A percentile compares a stretch with the other conserved stretches of the same genome.
These are phyloP conservation scores for Hippocampus barbouri DNA, from an alignment of 2,113 vertebrate species.

Conservation along the genomic window DNA sequence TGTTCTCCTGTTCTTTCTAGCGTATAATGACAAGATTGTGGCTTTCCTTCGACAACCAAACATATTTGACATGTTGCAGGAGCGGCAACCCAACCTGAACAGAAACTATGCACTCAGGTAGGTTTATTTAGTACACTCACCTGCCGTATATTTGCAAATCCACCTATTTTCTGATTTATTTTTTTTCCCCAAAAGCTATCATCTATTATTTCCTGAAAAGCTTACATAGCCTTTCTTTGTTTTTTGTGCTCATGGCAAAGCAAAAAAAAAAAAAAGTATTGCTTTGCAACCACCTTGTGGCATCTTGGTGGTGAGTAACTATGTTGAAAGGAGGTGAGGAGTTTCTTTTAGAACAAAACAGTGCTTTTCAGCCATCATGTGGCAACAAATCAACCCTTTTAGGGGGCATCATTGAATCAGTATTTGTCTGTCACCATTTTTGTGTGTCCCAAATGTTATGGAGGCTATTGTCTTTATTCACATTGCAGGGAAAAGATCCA, in stretches of 20 bases:
- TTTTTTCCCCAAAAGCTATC: not conserved
- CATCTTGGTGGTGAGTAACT: too few species aligned
- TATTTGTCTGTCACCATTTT: not conserved
- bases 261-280: too few species aligned
- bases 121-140: not conserved
- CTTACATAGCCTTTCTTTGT: too few species aligned
- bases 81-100: constrained; percentile 89
- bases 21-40: constrained; percentile 98
- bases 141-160: not conserved
- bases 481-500: constrained; percentile 92
- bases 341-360: too few species aligned
- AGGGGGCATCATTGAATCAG: too few species aligned
- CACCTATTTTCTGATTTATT: not conserved
- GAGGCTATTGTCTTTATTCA: not conserved
- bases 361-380: too few species aligned
- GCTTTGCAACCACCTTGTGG: too few species aligned
- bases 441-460: not conserved
- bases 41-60: constrained; percentile 95
- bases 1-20: constrained; percentile 60
- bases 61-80: constrained; percentile 96
- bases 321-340: too few species aligned
- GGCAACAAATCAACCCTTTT: too few species aligned
- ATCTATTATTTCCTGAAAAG: too few species aligned
- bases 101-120: constrained; percentile 93
- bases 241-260: too few species aligned